Evolutionary conservation across 1,140 invertebrate genomes (phyloP).

Genomic region (Aphidius gifuensis): DNA sequence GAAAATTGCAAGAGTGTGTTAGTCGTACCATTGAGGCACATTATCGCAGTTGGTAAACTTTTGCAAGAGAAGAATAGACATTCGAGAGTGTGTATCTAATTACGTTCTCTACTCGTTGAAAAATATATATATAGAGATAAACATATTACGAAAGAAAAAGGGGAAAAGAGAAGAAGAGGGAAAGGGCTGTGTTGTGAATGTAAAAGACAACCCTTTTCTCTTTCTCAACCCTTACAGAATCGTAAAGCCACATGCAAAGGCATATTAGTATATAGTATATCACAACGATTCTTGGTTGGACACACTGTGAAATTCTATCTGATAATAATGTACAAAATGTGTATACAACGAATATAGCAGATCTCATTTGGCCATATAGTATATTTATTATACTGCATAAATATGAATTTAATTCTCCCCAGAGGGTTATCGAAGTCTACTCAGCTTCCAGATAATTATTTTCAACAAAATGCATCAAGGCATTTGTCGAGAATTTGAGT

Average conservation of each 20-base stretch:
- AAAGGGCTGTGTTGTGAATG: background rate
- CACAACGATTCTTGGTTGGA: conserved; percentile 18
- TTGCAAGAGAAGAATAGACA: background rate
- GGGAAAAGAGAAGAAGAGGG: background rate
- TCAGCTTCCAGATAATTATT: too few species aligned
- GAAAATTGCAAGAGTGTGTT: conserved; percentile 6
- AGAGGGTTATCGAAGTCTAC: too few species aligned
- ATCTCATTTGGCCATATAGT: too few species aligned
- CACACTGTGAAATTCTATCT: conserved; percentile 33
- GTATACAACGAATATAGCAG: background rate
- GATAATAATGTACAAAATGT: conserved; percentile 7
- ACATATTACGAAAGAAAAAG: background rate
- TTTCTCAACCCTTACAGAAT: background rate
- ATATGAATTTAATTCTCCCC: too few species aligned
- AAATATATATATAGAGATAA: conserved; percentile 8
- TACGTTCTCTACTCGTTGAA: conserved; percentile 14
- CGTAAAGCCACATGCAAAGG: conserved; percentile 7
- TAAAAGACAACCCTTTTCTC: conserved; percentile 14
- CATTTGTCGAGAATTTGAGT: too few species aligned
- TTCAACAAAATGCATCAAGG: too few species aligned
- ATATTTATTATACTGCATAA: too few species aligned
- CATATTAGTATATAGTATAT: background rate
- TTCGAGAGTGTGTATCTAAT: conserved; percentile 12
- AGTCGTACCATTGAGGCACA: conserved; percentile 15
- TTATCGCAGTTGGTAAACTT: conserved; percentile 16